These are phyloP conservation scores for Bugulina stolonifera DNA, from an alignment of 2,888 invertebrate genomes.

Conservation along the genomic window DNA sequence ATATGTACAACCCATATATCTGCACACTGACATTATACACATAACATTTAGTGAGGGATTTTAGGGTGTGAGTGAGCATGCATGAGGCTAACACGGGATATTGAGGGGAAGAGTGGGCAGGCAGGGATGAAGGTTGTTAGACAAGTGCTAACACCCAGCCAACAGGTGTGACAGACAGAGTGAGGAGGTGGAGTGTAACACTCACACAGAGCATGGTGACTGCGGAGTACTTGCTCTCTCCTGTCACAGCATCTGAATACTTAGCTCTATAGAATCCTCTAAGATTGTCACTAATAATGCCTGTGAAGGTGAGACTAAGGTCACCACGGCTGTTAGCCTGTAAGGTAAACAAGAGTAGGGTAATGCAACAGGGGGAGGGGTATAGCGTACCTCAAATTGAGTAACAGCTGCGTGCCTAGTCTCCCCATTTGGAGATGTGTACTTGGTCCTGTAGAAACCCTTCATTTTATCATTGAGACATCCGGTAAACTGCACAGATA, in stretches of 20 bases:
- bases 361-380: background rate
- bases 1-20: too few relatives aligned
- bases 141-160: too few relatives aligned
- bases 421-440: slow-evolving; percentile 64
- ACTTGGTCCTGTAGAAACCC: slow-evolving; percentile 89
- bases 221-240: slow-evolving; percentile 21
- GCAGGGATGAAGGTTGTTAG: too few relatives aligned
- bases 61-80: too few relatives aligned
- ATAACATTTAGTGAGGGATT: too few relatives aligned
- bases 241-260: background rate
- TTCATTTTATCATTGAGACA: slow-evolving; percentile 86
- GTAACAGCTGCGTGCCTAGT: slow-evolving; percentile 74
- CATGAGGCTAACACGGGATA: too few relatives aligned
- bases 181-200: background rate
- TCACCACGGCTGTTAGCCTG: background rate
- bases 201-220: slow-evolving; percentile 28
- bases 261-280: background rate
- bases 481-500: slow-evolving; percentile 73
- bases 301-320: background rate
- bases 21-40: too few relatives aligned
- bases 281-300: slow-evolving; percentile 1
- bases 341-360: background rate
- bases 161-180: too few relatives aligned
- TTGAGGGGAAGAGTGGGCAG: too few relatives aligned
- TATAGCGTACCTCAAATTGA: slow-evolving; percentile 61